Conservation (phyloP, 1,140 invertebrate species). For the Achatina immaculata region DNA sequence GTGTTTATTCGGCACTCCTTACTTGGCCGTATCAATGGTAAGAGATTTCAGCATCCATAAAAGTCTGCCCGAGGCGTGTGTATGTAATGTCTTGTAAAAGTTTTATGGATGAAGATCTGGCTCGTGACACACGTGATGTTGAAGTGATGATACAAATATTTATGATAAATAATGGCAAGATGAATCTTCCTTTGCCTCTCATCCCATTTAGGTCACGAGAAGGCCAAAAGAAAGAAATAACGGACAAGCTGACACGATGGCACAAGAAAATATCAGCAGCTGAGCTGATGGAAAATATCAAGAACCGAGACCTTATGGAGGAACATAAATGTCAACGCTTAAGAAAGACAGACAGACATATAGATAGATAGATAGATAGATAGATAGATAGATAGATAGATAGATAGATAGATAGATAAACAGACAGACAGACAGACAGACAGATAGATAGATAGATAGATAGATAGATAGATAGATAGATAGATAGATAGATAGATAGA, state of each 20-base stretch:
- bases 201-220: too few species aligned
- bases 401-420: slow-evolving; percentile 4
- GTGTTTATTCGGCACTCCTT: too few species aligned
- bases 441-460: neutral
- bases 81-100: too few species aligned
- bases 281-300: too few species aligned
- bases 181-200: too few species aligned
- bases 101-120: too few species aligned
- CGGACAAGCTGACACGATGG: neutral
- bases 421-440: neutral
- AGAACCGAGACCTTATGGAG: neutral
- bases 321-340: neutral
- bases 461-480: slow-evolving; percentile 9
- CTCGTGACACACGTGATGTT: too few species aligned
- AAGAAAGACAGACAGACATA: neutral
- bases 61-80: too few species aligned
- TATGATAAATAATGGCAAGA: too few species aligned
- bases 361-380: neutral
- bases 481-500: slow-evolving; percentile 1
- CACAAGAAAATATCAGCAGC: neutral
- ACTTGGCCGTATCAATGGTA: too few species aligned
- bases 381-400: neutral
- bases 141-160: too few species aligned
- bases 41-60: too few species aligned
- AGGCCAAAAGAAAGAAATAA: neutral